These are phyloP conservation scores for Nansenia antarctica DNA, from an alignment of 2,113 vertebrate species.

Conservation along the genomic window DNA sequence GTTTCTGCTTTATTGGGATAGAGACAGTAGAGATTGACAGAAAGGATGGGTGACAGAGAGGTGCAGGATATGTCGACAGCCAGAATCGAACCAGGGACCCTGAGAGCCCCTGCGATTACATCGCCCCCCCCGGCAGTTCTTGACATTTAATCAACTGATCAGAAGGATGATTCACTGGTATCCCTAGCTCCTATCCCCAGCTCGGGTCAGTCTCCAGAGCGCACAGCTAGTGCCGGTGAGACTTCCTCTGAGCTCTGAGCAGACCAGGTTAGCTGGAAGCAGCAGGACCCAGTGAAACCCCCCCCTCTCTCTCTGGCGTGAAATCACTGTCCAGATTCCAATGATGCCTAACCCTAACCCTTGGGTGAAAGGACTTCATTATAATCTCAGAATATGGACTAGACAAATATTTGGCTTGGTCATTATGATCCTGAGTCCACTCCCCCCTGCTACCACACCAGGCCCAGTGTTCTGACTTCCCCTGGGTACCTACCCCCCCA, in stretches of 20 bases:
- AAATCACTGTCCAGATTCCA: slow-evolving; percentile 71
- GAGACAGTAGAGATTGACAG: too few relatives aligned
- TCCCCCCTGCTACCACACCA: not conserved
- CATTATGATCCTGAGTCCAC: slow-evolving; percentile 36
- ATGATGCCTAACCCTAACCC: slow-evolving; percentile 66
- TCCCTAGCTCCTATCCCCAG: not conserved
- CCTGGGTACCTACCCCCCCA: not conserved
- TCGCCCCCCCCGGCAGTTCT: too few relatives aligned
- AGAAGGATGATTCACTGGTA: not conserved
- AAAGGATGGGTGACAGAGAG: too few relatives aligned
- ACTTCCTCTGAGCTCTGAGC: not conserved
- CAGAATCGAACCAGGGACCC: too few relatives aligned
- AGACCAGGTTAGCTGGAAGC: not conserved
- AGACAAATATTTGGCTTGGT: slow-evolving; percentile 77
- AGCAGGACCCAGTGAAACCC: slow-evolving; percentile 55
- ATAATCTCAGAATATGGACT: slow-evolving; percentile 70
- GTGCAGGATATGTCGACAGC: too few relatives aligned
- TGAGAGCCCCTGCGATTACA: too few relatives aligned
- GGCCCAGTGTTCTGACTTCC: not conserved
- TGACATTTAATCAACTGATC: not conserved
- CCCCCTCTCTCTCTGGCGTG: slow-evolving; percentile 58
- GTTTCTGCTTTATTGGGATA: too few relatives aligned
- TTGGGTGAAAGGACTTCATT: slow-evolving; percentile 76
- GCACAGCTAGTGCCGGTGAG: not conserved
- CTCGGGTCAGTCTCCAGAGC: not conserved